Evolutionary conservation across 2,797 vertebrate species (phyloP).

Genomic region (Lacerta agilis): DNA sequence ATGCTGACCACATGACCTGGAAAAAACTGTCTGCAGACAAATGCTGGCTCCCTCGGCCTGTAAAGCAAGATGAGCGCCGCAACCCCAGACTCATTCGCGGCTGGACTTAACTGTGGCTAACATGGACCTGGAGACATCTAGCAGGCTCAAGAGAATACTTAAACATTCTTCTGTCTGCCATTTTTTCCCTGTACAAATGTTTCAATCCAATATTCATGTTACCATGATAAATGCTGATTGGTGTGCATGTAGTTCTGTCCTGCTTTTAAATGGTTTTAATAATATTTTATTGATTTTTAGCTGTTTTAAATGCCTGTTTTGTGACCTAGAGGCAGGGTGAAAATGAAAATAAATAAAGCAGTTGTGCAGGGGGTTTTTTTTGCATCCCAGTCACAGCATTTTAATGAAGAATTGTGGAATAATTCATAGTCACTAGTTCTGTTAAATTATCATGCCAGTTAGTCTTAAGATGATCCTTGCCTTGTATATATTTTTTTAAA

Average conservation of each 20-base stretch:
- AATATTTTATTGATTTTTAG: neutral
- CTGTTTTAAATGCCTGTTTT: neutral
- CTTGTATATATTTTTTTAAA: neutral
- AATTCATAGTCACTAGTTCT: neutral
- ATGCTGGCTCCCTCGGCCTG: too few species aligned
- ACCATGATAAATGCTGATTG: neutral
- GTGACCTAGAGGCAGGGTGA: neutral
- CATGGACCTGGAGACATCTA: neutral
- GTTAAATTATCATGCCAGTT: neutral
- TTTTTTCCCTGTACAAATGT: neutral
- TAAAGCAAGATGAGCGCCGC: too few species aligned
- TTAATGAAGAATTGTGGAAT: neutral
- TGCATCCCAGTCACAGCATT: neutral
- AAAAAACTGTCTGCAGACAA: too few species aligned
- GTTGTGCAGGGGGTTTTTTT: neutral
- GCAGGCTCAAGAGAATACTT: neutral
- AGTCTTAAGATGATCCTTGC: neutral
- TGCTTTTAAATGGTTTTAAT: neutral
- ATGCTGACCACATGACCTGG: too few species aligned
- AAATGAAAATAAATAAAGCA: neutral
- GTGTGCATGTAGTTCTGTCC: neutral
- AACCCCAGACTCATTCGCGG: too few species aligned
- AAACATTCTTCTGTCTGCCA: neutral
- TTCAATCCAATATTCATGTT: neutral
- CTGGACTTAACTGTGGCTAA: neutral